Evolutionary conservation across 2,797 vertebrate genomes (phyloP), one percentile per base, ranked within the genome.

Genomic region (Bovichtus diacanthus): DNA sequence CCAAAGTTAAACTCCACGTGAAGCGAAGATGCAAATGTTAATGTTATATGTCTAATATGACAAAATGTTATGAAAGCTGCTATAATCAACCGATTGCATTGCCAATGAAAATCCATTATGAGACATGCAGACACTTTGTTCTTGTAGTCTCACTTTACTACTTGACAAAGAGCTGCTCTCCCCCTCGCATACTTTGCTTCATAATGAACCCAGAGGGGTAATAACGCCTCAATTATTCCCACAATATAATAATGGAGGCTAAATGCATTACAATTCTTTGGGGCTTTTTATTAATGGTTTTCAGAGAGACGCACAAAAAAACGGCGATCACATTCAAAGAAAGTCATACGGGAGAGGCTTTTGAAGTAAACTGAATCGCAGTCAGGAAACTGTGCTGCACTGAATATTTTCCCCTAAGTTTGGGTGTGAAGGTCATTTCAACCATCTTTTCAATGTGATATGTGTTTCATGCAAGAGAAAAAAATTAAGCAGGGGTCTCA

Each of bases 181-280:
- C 41, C 39, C 56, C 70, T 70, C 73, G 34, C 46, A 9, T n/a
- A 27, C 61, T 23, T 46, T 76, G 62, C n/a, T n/a, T n/a, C n/a
- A n/a, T 88, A 88, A 85, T 86, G 78, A 83, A 74, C 49, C 74
- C 72, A 65, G 67, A 56, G 86, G 87, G 88, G 74, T 86, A 89
- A 88, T 83, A 88, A 78, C 76, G 70, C 67, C 84, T 78, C 67
- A 82, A 82, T 82, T 80, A 81, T 73, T 70, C 55, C 47, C 43
- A 60, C 47, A 81, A 67, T 59, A 70, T 73, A 49, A 80, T 76
- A 88, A 87, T 66, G 41, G 55, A 70, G 39, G 62, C 71, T 71
- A 79, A 91, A 84, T 81, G 58, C 41, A 51, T 65, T 10, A 41
- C 74, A 72, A 51, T 75, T 62, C 61, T 54, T 74, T 60, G 19